Conservation (phyloP, 23 tunicate species). For the Aplidium turbinatum region DNA sequence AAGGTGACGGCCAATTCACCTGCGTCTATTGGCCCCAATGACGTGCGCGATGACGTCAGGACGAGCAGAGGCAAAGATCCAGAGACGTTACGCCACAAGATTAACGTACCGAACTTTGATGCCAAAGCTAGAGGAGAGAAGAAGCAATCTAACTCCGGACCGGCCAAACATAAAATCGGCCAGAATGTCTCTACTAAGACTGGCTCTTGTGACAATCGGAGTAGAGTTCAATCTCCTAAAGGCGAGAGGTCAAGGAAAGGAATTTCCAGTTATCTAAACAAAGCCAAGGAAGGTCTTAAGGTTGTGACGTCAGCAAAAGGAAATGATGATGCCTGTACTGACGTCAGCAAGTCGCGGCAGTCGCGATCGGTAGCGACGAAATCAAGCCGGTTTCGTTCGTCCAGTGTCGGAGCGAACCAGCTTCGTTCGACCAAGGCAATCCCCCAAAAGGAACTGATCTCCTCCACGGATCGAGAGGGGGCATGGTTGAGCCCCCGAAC, state of each 20-base stretch:
- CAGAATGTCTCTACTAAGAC: no score
- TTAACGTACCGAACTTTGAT: no score
- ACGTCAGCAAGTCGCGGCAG: constrained; percentile 30
- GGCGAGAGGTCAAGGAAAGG: constrained; percentile 20
- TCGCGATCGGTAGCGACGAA: constrained; percentile 40
- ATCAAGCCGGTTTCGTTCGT: constrained; percentile 57
- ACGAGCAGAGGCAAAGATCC: no score
- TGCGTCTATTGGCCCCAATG: no score
- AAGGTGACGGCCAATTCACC: no score
- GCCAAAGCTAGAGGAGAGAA: no score
- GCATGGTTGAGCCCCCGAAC: constrained; percentile 70
- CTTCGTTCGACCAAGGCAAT: not conserved
- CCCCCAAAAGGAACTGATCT: not conserved
- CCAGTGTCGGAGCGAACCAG: constrained; percentile 78
- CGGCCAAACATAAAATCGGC: no score
- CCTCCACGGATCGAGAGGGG: not conserved
- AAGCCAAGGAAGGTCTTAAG: constrained; percentile 66
- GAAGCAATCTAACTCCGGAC: no score
- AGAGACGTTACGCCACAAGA: no score
- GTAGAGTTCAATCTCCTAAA: constrained; percentile 10
- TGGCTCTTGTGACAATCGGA: not conserved
- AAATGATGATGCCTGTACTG: constrained; percentile 5
- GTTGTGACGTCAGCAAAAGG: constrained; percentile 41
- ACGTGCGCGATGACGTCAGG: no score
- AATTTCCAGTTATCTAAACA: constrained; percentile 32